Base-by-base conservation (phyloP, 2,113 vertebrate species). In the Steatornis caripensis region DNA sequence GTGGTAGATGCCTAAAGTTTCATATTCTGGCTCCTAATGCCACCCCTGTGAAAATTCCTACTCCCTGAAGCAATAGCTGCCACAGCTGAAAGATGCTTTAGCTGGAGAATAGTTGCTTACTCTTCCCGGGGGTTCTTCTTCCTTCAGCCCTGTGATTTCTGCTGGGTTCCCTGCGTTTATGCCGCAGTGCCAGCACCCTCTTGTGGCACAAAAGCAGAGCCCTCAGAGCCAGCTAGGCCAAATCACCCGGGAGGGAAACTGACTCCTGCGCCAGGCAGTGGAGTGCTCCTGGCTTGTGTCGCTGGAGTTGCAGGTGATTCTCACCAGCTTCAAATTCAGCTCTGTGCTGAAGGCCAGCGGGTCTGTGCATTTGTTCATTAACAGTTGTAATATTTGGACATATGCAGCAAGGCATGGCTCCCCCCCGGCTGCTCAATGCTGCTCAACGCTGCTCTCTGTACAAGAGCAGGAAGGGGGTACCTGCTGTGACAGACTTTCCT, bases 101-200 rank as follows among this genome's bases (percentile, higher is more conserved):
- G 36, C 37, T 19, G 65, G 8, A 45, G 27, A 53, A 34, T 2
- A 22, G 29, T 1, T 18, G 88, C 51, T 78, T 41, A 5, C 14
- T 24, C 12, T 16, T 41, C 36, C 51, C 71, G 2, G n/a, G 29
- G 65, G 39, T 26, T 0, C 15, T 15, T 15, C 71, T 49, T 22
- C 58, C 37, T 2, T 20, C 32, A 4, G 3, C 15, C 5, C 26
- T 4, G 34, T 1, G 70, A 11, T 27, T 27, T 10, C 62, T 32
- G 34, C 26, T 1, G 60, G 18, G n/a, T 1, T 66, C 37, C 77
- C 46, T 1, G 30, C 1, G 81, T 10, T 6, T 4, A 4, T 1
- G 36, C 66, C 1, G 20, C 46, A 4, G 70, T 29, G 83, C 46
- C 72, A 58, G 65, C 94, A 24, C 89, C 90, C 80, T 89, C 95